Conservation (phyloP, 2,888 invertebrate genomes). For the Tetragonisca angustula region DNA sequence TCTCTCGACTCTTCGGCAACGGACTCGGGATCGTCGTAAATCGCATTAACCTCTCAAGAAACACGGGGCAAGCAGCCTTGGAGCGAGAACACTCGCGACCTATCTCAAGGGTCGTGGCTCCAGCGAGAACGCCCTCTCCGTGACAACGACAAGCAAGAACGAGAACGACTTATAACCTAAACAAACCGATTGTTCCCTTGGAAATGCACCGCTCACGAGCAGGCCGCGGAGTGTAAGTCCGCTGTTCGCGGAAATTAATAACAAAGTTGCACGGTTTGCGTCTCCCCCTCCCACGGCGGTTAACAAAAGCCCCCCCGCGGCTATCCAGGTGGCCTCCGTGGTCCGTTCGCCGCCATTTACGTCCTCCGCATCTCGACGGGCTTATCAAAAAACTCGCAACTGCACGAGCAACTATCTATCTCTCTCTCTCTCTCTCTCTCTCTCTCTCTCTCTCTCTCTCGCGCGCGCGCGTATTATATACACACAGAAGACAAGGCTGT, state of each 20-base stretch:
- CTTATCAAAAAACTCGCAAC: conserved; percentile 64
- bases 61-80: too few relatives aligned
- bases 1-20: too few relatives aligned
- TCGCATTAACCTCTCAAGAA: too few relatives aligned
- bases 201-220: background rate
- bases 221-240: background rate
- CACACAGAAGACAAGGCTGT: conserved; percentile 1
- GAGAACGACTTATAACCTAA: background rate
- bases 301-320: conserved; percentile 66
- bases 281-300: conserved; percentile 10
- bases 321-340: conserved; percentile 52
- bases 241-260: conserved; percentile 61
- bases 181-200: background rate
- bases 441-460: background rate
- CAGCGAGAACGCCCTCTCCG: too few relatives aligned
- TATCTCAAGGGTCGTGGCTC: too few relatives aligned
- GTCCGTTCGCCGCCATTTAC: conserved; percentile 62
- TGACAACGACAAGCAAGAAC: too few relatives aligned
- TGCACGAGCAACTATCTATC: conserved; percentile 22
- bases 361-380: conserved; percentile 63
- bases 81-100: too few relatives aligned
- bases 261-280: conserved; percentile 54
- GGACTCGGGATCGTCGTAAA: too few relatives aligned
- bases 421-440: background rate
- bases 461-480: background rate